phyloP scores from a whole-genome alignment of 2,888 invertebrate species.

The Hecatera dysodea region DNA sequence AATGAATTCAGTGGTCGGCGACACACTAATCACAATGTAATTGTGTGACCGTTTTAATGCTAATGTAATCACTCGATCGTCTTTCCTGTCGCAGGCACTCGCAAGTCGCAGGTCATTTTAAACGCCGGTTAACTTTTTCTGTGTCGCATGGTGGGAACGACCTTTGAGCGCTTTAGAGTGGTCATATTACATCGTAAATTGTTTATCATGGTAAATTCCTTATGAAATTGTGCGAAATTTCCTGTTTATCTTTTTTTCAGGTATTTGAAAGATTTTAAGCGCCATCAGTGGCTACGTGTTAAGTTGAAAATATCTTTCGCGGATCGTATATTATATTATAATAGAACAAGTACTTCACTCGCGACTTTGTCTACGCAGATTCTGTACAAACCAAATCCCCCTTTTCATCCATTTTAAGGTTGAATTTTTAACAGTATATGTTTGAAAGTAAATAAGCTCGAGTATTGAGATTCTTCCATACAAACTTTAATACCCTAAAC shows the following conservation, averaged over 20 bases:
- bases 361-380: too few relatives aligned
- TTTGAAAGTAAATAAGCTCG: too few relatives aligned
- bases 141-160: conserved; percentile 68
- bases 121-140: conserved; percentile 60
- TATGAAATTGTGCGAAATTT: conserved; percentile 26
- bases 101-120: conserved; percentile 60
- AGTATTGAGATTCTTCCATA: too few relatives aligned
- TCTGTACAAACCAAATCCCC: too few relatives aligned
- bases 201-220: conserved; percentile 58
- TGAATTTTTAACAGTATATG: too few relatives aligned
- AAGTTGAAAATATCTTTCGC: too few relatives aligned
- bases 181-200: conserved; percentile 46
- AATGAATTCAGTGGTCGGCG: conserved; percentile 89
- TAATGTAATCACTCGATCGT: conserved; percentile 76
- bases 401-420: too few relatives aligned
- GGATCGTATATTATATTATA: background rate
- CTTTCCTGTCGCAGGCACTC: conserved; percentile 73
- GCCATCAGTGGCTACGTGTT: background rate
- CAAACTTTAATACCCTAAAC: too few relatives aligned
- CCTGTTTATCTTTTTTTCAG: conserved; percentile 24
- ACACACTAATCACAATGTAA: conserved; percentile 88
- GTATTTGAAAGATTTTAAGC: conserved; percentile 13
- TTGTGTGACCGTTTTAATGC: conserved; percentile 90
- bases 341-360: background rate
- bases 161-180: conserved; percentile 47